Percentiles rank a stretch among this genome's conserved stretches.
Conservation (phyloP, 37 sponge, comb jelly and placozoan species). For the Trichoplax adhaerens region DNA sequence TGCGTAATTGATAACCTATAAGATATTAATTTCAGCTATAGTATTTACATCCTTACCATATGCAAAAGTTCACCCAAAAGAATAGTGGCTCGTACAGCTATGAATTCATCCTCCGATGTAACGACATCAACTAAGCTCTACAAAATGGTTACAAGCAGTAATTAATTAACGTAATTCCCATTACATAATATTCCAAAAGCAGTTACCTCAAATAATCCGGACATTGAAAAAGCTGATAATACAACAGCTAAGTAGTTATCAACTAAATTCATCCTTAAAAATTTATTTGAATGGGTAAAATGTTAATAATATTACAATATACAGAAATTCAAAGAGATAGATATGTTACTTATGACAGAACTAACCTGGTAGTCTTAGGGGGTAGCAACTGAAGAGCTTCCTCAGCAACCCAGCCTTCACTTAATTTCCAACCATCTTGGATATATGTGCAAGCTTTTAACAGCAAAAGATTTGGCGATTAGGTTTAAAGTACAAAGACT, state of each 20-base stretch:
- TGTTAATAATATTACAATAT: no score
- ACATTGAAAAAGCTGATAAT: slow-evolving; percentile 22
- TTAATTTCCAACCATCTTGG: slow-evolving; percentile 30
- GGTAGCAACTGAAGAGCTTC: slow-evolving; percentile 50
- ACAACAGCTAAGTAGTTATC: slow-evolving; percentile 43
- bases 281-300: no score
- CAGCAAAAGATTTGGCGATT: no score
- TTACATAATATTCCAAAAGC: no score
- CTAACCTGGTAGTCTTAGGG: slow-evolving; percentile 15
- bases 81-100: slow-evolving; percentile 43
- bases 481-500: neutral
- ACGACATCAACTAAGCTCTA: slow-evolving; percentile 21
- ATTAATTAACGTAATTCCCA: neutral
- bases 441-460: no score
- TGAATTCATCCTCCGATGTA: slow-evolving; percentile 2
- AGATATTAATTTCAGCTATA: neutral
- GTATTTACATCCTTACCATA: slow-evolving; percentile 7
- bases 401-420: slow-evolving; percentile 53
- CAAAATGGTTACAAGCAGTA: neutral
- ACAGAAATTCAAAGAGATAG: no score
- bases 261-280: slow-evolving; percentile 26
- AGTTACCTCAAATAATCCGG: slow-evolving; percentile 14
- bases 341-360: no score
- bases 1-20: neutral
- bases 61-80: slow-evolving; percentile 43